Percentiles rank a stretch among this genome's conserved stretches.
phyloP scores from a whole-genome alignment of 2,888 invertebrate genomes.

The Mythimna lalbum region DNA sequence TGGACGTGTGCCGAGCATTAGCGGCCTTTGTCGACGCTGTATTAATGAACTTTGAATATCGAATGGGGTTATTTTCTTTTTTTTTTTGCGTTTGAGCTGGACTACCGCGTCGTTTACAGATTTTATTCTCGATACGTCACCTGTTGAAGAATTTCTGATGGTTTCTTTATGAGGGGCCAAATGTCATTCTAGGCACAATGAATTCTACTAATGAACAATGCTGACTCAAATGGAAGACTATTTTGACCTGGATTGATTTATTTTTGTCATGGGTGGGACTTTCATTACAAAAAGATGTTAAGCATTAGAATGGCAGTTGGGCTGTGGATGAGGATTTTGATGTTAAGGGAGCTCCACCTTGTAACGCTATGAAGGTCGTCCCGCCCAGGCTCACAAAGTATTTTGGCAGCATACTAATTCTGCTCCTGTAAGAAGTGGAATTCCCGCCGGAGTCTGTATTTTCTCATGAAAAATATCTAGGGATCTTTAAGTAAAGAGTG shows the following conservation, averaged over 20 bases:
- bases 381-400: too few species aligned
- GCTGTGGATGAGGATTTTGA: not conserved
- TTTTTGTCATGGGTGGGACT: not conserved
- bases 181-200: not conserved
- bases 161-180: slow-evolving; percentile 1
- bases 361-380: too few species aligned
- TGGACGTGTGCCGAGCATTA: slow-evolving; percentile 89
- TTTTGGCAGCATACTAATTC: too few species aligned
- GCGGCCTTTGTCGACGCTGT: slow-evolving; percentile 83
- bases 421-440: too few species aligned
- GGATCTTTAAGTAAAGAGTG: too few species aligned
- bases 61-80: slow-evolving; percentile 59
- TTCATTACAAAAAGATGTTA: not conserved
- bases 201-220: not conserved
- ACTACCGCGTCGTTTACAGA: slow-evolving; percentile 75
- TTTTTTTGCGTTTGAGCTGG: slow-evolving; percentile 65
- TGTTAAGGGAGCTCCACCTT: not conserved
- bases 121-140: slow-evolving; percentile 45
- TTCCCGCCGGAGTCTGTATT: too few species aligned
- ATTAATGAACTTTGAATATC: slow-evolving; percentile 84
- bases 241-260: not conserved
- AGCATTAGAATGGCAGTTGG: not conserved
- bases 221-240: not conserved
- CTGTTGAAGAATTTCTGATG: slow-evolving; percentile 37
- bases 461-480: too few species aligned